phyloP scores from a whole-genome alignment of 2,888 invertebrate species.

The Liodrosophila aerea region DNA sequence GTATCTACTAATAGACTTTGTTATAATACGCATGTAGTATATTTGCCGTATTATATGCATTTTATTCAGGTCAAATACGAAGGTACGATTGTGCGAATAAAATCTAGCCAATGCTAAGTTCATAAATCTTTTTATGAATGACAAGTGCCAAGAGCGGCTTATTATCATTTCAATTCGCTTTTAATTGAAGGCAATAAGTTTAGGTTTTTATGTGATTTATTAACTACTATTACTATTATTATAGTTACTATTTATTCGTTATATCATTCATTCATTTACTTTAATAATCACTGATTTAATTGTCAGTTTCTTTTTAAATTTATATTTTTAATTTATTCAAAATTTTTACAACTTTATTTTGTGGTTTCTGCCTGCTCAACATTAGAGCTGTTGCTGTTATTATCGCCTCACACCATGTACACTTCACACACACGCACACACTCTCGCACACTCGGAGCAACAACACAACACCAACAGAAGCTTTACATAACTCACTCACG shows the following conservation, averaged over 20 bases:
- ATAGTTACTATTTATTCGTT: too few species aligned
- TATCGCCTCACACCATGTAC: constrained; percentile 8
- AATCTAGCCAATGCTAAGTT: neutral
- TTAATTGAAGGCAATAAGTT: too few species aligned
- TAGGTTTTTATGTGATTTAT: too few species aligned
- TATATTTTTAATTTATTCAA: neutral
- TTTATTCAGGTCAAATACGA: neutral
- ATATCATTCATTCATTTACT: too few species aligned
- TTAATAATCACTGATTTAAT: neutral
- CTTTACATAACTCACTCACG: constrained; percentile 70
- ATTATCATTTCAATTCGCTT: too few species aligned
- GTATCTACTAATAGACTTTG: neutral
- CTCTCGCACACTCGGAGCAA: neutral
- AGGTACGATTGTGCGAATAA: constrained; percentile 6
- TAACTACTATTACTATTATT: too few species aligned
- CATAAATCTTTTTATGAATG: neutral
- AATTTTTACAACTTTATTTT: neutral
- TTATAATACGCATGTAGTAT: too few species aligned
- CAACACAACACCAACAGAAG: constrained; percentile 33
- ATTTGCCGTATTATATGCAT: neutral
- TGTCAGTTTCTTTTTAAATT: neutral
- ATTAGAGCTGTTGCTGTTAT: constrained; percentile 16
- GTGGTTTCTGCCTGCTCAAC: neutral
- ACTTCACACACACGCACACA: constrained; percentile 1
- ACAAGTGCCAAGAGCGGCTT: too few species aligned